phyloP scores from a whole-genome alignment of 2,797 vertebrate species.

The Pteropus rufus region DNA sequence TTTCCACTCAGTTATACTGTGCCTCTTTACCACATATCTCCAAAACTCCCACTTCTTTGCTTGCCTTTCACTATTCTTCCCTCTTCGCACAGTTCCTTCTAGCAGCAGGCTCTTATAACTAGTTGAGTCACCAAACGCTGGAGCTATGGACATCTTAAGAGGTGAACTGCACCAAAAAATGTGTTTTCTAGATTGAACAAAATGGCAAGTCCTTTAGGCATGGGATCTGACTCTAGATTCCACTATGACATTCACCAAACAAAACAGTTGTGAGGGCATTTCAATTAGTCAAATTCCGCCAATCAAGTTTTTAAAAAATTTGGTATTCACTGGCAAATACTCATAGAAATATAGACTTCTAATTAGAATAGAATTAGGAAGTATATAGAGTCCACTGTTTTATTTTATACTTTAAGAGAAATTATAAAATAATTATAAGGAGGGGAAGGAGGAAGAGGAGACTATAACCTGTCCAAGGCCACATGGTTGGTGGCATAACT shows the following conservation, averaged over 20 bases:
- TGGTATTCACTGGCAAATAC: not conserved
- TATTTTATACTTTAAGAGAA: not conserved
- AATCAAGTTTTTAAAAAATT: not conserved
- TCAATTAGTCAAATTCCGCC: not conserved
- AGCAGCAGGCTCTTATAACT: not conserved
- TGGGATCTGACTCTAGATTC: not conserved
- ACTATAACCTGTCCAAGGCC: not conserved
- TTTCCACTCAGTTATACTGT: not conserved
- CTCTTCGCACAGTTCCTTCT: not conserved
- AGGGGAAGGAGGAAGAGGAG: fast-evolving
- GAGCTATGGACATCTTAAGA: not conserved
- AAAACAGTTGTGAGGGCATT: not conserved
- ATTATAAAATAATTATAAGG: too few species aligned
- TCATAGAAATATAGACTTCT: not conserved
- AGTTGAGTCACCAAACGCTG: not conserved
- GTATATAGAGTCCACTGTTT: not conserved
- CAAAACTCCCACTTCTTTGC: too few species aligned
- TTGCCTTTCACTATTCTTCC: too few species aligned
- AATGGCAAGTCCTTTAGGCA: not conserved
- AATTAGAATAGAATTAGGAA: not conserved
- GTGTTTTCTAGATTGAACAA: not conserved
- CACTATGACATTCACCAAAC: not conserved
- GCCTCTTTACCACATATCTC: not conserved
- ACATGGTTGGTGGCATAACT: not conserved
- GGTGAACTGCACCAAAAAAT: not conserved